Percentiles rank a stretch among this genome's conserved stretches.
These are phyloP conservation scores for Anthonomus grandis DNA, from an alignment of 1,140 invertebrate genomes.

Conservation along the genomic window DNA sequence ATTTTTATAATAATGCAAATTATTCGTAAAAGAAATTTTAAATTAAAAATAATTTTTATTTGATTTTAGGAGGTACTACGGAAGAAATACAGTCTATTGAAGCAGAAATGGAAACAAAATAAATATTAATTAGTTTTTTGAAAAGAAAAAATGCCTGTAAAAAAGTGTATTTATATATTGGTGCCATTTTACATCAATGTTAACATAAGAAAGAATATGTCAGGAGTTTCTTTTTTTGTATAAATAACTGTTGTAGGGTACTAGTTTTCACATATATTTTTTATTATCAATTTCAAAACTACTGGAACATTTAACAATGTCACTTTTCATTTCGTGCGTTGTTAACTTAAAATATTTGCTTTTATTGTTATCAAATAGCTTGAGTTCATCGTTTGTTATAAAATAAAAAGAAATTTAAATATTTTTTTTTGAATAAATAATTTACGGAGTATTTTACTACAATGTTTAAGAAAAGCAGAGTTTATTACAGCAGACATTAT, in stretches of 20 bases:
- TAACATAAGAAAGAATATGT: constrained; percentile 24
- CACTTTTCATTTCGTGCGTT: background rate
- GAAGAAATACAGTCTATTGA: no score
- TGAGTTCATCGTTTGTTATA: no score
- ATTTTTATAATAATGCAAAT: background rate
- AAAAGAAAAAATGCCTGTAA: constrained; percentile 28
- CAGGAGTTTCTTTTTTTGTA: constrained; percentile 42
- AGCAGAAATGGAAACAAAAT: no score
- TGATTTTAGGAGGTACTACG: no score
- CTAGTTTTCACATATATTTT: constrained; percentile 15
- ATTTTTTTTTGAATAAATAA: no score
- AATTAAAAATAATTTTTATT: background rate
- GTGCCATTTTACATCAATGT: constrained; percentile 40
- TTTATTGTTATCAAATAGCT: no score
- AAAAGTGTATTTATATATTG: constrained; percentile 28
- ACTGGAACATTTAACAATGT: background rate
- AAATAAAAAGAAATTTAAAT: no score
- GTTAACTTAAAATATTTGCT: background rate
- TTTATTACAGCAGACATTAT: no score
- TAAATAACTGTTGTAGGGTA: constrained; percentile 14
- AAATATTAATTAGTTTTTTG: constrained; percentile 12
- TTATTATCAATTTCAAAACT: constrained; percentile 7
- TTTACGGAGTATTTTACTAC: no score
- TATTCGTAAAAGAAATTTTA: background rate
- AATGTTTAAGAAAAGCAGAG: no score